Conservation (phyloP, 2,113 vertebrate species). For the Pseudopodoces humilis region DNA sequence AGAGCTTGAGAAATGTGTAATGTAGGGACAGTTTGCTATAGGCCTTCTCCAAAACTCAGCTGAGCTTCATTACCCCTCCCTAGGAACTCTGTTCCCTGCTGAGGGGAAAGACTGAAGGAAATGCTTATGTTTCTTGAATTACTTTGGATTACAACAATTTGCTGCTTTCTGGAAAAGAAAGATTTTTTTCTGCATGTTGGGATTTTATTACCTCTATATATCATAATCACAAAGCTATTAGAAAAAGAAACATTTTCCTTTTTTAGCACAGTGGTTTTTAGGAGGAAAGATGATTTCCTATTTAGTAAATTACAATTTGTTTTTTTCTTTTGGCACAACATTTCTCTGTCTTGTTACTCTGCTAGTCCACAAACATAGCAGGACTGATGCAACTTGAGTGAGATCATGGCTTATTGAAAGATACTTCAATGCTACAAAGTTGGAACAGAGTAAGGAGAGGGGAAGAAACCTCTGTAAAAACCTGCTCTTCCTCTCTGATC, state of each 20-base stretch:
- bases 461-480: neutral
- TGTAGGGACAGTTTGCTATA: neutral
- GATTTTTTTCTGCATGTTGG: neutral
- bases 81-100: neutral
- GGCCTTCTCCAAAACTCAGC: neutral
- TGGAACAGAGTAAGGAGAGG: neutral
- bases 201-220: constrained; percentile 44
- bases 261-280: constrained; percentile 17
- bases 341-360: neutral
- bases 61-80: constrained; percentile 27
- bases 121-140: constrained; percentile 49
- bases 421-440: neutral
- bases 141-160: constrained; percentile 40
- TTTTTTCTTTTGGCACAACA: neutral
- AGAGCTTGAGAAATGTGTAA: neutral
- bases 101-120: constrained; percentile 52
- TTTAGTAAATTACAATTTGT: neutral
- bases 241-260: constrained; percentile 18
- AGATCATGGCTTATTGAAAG: neutral
- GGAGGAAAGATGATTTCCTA: constrained; percentile 30
- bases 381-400: neutral
- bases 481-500: neutral
- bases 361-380: neutral
- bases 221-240: constrained; percentile 34
- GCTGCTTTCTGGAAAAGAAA: constrained; percentile 3